phyloP scores from a whole-genome alignment of 2,113 vertebrate species.

The Raphicerus campestris region DNA sequence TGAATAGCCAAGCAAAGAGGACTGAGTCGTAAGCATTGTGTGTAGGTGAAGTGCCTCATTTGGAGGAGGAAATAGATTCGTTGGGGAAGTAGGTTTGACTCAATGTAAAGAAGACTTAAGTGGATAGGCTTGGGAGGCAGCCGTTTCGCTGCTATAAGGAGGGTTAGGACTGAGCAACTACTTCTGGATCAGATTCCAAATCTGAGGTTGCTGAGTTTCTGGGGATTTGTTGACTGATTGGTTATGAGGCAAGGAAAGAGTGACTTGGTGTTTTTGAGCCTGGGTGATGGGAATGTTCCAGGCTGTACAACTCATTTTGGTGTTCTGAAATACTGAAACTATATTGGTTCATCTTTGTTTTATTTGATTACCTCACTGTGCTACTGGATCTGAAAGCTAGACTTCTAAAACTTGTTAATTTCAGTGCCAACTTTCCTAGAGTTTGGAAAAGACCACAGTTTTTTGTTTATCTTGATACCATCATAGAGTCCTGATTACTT shows the following conservation, averaged over 20 bases:
- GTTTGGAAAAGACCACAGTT: neutral
- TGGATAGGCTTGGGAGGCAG: neutral
- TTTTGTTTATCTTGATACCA: neutral
- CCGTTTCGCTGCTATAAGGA: neutral
- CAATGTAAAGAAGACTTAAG: neutral
- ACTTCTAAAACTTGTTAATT: neutral
- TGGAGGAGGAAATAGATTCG: neutral
- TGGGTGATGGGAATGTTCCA: neutral
- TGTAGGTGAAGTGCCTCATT: constrained; percentile 22
- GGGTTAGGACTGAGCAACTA: neutral
- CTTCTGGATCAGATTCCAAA: constrained; percentile 3
- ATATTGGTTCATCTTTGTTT: neutral
- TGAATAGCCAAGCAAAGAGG: neutral
- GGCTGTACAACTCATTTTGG: neutral
- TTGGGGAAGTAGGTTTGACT: neutral
- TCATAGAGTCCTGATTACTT: neutral
- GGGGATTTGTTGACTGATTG: neutral
- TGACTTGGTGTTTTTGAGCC: neutral
- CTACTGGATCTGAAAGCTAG: neutral
- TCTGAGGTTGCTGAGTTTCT: neutral
- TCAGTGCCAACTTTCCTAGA: neutral
- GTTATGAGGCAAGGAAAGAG: neutral
- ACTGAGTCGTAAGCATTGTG: neutral
- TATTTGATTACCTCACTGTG: neutral
- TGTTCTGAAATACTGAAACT: constrained; percentile 7